Conservation (phyloP, 1,140 invertebrate species). For the Caenorhabditis tropicalis region DNA sequence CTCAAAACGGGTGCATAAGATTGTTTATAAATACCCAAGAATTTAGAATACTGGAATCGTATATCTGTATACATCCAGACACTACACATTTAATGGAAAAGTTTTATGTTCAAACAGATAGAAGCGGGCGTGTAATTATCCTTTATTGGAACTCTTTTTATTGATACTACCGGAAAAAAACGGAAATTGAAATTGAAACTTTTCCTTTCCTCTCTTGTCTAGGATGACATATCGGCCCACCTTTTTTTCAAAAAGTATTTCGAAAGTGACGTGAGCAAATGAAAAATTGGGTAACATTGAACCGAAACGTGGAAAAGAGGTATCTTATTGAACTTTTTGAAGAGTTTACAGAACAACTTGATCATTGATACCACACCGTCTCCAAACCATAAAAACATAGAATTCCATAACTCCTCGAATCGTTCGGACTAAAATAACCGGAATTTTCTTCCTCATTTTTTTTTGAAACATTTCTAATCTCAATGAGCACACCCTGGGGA, state of each 20-base stretch:
- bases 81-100: too few relatives aligned
- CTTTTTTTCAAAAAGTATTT: neutral
- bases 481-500: constrained; percentile 5
- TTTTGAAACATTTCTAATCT: neutral
- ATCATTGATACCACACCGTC: too few relatives aligned
- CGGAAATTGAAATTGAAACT: constrained; percentile 28
- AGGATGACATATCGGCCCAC: too few relatives aligned
- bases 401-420: too few relatives aligned
- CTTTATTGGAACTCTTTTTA: neutral
- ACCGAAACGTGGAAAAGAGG: too few relatives aligned
- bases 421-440: too few relatives aligned
- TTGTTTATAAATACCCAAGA: neutral
- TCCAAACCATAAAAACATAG: too few relatives aligned
- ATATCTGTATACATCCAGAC: too few relatives aligned
- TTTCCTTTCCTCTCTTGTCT: neutral
- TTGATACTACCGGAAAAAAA: neutral
- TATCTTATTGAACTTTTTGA: too few relatives aligned
- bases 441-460: neutral
- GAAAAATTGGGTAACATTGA: neutral
- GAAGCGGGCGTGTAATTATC: neutral
- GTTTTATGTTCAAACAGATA: neutral
- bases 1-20: neutral
- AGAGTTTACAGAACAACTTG: too few relatives aligned
- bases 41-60: neutral
- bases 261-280: too few relatives aligned